Evolutionary conservation across 2,113 vertebrate genomes (phyloP).

Genomic region (Hoplias malabaricus): DNA sequence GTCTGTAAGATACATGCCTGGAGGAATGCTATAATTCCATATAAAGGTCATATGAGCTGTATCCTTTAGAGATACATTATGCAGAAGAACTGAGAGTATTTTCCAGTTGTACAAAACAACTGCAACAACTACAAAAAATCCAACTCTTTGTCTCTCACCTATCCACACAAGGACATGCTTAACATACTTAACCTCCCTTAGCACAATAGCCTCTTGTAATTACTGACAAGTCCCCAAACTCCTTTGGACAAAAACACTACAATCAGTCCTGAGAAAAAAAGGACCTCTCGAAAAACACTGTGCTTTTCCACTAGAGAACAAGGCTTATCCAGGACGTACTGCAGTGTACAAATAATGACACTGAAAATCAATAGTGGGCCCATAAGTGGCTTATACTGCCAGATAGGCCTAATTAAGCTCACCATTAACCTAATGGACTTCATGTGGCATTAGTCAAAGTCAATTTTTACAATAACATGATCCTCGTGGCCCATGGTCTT

Average conservation of each 20-base stretch:
- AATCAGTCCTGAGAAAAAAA: neutral
- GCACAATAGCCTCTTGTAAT: neutral
- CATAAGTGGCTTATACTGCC: slow-evolving; percentile 5
- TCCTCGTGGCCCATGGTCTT: neutral
- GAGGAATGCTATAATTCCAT: neutral
- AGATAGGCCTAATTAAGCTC: slow-evolving; percentile 14
- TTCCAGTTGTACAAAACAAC: neutral
- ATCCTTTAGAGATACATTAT: neutral
- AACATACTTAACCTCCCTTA: neutral
- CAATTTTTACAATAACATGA: slow-evolving; percentile 10
- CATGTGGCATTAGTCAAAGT: slow-evolving; percentile 11
- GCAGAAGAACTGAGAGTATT: neutral
- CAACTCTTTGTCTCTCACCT: neutral
- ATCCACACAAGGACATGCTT: neutral
- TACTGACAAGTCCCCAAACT: neutral
- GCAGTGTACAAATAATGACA: neutral
- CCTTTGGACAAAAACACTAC: neutral
- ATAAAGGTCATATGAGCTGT: neutral
- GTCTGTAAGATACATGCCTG: neutral
- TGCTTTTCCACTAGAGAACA: neutral
- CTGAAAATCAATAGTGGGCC: slow-evolving; percentile 6
- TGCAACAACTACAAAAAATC: neutral
- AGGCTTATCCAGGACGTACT: neutral
- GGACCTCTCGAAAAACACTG: neutral
- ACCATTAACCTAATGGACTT: slow-evolving; percentile 11